Evolutionary conservation across 2,888 invertebrate species (phyloP).

Genomic region (Sinopyrophorus schimmeli): DNA sequence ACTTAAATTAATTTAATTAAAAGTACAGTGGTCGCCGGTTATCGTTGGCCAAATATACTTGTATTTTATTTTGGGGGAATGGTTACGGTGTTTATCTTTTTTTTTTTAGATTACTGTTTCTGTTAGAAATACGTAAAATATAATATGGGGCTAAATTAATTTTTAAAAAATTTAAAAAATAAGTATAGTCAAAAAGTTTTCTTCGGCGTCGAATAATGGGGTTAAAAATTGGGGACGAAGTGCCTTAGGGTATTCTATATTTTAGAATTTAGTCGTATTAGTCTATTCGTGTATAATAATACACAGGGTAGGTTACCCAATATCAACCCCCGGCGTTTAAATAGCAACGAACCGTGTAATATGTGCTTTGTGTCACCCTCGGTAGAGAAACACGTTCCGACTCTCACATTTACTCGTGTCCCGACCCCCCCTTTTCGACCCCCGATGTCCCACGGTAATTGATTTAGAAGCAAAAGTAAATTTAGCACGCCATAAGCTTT

Average conservation of each 20-base stretch:
- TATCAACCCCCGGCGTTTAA: slow-evolving; percentile 21
- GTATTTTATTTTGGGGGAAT: too few species aligned
- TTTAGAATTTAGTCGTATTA: slow-evolving; percentile 15
- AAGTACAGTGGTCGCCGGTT: too few species aligned
- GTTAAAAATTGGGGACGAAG: too few species aligned
- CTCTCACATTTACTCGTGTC: slow-evolving; percentile 20
- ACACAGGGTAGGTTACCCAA: slow-evolving; percentile 17
- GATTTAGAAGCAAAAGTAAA: slow-evolving; percentile 18
- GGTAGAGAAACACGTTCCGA: slow-evolving; percentile 17
- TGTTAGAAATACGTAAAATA: too few species aligned
- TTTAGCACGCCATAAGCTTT: slow-evolving; percentile 11
- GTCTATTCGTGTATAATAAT: slow-evolving; percentile 21
- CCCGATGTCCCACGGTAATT: slow-evolving; percentile 19
- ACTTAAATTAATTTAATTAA: too few species aligned
- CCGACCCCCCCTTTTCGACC: slow-evolving; percentile 13
- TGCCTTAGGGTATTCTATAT: slow-evolving; percentile 7
- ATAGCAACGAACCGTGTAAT: slow-evolving; percentile 22
- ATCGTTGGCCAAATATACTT: too few species aligned
- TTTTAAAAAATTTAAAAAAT: too few species aligned
- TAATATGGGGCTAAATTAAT: too few species aligned
- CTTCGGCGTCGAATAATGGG: too few species aligned
- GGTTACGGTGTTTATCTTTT: too few species aligned
- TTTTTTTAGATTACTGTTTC: too few species aligned
- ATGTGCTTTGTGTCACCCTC: slow-evolving; percentile 24
- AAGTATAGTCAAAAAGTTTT: too few species aligned